phyloP scores from a whole-genome alignment of 1,140 invertebrate genomes.

The Elymnias hypermnestra region DNA sequence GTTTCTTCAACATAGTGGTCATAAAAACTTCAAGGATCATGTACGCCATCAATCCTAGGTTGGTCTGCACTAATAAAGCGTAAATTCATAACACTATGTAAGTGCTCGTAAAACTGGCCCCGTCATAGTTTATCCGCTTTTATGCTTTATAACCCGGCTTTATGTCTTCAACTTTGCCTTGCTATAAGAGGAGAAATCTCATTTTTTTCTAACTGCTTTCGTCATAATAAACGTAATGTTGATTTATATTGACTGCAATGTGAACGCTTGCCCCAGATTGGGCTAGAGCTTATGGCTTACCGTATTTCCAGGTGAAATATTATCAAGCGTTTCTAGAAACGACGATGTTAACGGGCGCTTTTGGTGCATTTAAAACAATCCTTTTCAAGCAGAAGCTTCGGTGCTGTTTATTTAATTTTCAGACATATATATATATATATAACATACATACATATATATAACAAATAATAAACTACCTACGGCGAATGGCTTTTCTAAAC shows the following conservation, averaged over 20 bases:
- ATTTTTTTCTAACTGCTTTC: constrained; percentile 1
- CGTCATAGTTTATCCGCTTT: constrained; percentile 27
- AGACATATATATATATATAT: too few species aligned
- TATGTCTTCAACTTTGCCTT: constrained; percentile 14
- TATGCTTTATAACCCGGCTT: constrained; percentile 37
- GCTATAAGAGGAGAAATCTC: neutral
- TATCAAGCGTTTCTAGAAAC: too few species aligned
- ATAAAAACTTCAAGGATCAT: constrained; percentile 10
- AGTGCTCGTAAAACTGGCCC: constrained; percentile 34
- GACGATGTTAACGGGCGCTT: too few species aligned
- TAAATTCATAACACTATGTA: constrained; percentile 25
- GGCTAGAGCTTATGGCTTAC: neutral
- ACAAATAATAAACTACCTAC: too few species aligned
- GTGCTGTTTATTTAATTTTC: too few species aligned
- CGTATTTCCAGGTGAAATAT: neutral
- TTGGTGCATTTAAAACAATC: too few species aligned
- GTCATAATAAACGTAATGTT: neutral
- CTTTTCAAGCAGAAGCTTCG: too few species aligned
- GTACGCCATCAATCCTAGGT: constrained; percentile 10
- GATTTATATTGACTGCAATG: neutral
- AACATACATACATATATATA: too few species aligned
- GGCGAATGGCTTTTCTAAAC: too few species aligned
- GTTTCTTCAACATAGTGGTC: neutral
- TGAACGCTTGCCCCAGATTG: neutral
- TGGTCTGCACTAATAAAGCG: constrained; percentile 19